These are phyloP conservation scores for Leucophenga montana DNA, from an alignment of 2,888 invertebrate genomes.

Conservation along the genomic window DNA sequence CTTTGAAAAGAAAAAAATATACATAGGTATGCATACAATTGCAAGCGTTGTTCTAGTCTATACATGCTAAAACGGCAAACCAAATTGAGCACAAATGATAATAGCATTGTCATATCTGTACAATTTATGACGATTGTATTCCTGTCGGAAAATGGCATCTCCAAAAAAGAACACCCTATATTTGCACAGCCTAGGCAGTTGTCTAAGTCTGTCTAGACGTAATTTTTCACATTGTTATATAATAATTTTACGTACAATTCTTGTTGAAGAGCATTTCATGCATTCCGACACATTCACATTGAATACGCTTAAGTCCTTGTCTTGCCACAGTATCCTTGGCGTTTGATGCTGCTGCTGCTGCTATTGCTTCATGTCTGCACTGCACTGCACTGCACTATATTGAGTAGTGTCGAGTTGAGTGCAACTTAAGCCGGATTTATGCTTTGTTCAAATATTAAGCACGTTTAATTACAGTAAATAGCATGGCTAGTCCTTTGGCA, in stretches of 20 bases:
- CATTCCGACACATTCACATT: neutral
- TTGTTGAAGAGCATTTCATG: neutral
- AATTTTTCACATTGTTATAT: conserved; percentile 28
- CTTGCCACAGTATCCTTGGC: neutral
- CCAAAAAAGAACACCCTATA: too few relatives aligned
- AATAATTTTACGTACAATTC: conserved; percentile 2
- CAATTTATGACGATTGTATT: too few relatives aligned
- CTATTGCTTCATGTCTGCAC: too few relatives aligned
- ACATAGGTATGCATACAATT: too few relatives aligned
- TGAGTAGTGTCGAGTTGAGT: conserved; percentile 1
- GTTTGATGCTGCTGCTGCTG: neutral
- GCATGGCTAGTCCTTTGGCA: neutral
- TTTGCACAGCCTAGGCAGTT: too few relatives aligned
- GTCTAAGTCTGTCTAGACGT: conserved; percentile 26
- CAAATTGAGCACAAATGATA: too few relatives aligned
- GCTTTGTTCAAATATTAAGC: conserved; percentile 22
- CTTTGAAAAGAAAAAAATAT: too few relatives aligned
- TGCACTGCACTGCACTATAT: neutral
- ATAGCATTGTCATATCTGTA: too few relatives aligned
- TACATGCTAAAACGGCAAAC: too few relatives aligned
- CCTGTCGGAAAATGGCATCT: too few relatives aligned
- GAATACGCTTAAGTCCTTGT: neutral
- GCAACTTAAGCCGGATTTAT: conserved; percentile 26
- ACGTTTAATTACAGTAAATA: conserved; percentile 24
- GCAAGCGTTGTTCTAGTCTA: too few relatives aligned